These are phyloP conservation scores for Nycticryphes semicollaris DNA, from an alignment of 2,113 vertebrate genomes.

Conservation along the genomic window DNA sequence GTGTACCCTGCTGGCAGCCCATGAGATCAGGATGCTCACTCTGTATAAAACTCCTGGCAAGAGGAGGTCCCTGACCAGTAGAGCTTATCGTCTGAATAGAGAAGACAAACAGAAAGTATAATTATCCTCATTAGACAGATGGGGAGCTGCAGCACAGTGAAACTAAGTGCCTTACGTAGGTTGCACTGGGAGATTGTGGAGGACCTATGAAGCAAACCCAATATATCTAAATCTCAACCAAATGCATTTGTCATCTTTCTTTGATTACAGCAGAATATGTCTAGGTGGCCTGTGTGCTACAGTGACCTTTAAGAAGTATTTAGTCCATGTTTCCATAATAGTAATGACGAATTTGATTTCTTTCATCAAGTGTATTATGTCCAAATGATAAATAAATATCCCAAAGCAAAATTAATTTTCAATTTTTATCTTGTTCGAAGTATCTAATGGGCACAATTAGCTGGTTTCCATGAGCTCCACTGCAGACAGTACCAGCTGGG, in stretches of 20 bases:
- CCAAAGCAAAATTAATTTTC: not conserved
- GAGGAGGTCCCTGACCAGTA: not conserved
- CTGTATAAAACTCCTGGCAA: not conserved
- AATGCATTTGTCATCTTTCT: not conserved
- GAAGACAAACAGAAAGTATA: slow-evolving; percentile 11
- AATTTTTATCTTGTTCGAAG: not conserved
- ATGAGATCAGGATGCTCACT: not conserved
- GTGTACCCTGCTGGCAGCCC: not conserved
- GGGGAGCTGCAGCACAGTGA: slow-evolving; percentile 8
- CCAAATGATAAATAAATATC: not conserved
- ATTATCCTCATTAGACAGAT: not conserved
- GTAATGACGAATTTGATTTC: not conserved
- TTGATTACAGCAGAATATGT: not conserved
- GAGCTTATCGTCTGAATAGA: not conserved
- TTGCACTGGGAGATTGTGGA: not conserved
- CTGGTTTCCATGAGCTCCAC: not conserved
- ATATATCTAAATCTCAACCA: not conserved
- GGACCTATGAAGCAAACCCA: not conserved
- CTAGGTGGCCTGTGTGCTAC: not conserved
- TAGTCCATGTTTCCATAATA: not conserved
- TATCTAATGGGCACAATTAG: not conserved
- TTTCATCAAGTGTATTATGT: not conserved
- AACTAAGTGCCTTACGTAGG: not conserved
- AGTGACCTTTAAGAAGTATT: not conserved
- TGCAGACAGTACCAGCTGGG: not conserved